phyloP scores from a whole-genome alignment of 92 coral and sea anemone species.

The Epizoanthus stellaris region DNA sequence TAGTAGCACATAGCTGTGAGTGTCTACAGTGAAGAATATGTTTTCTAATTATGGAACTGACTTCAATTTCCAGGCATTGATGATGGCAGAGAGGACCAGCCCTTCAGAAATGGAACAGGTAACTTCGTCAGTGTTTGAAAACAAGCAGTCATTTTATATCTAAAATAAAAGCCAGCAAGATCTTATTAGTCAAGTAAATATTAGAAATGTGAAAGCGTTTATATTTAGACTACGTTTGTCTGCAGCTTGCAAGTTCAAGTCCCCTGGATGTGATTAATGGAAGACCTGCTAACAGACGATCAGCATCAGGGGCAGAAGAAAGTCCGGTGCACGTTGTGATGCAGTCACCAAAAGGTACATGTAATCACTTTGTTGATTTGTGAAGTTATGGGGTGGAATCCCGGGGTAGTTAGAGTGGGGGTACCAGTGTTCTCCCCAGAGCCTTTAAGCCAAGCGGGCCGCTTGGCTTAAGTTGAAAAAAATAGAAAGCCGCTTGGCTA shows the following conservation, averaged over 20 bases:
- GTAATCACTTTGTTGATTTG: background rate
- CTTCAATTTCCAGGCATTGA: slow-evolving; percentile 72
- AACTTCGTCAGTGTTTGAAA: background rate
- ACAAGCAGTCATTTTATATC: background rate
- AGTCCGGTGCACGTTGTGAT: slow-evolving; percentile 87
- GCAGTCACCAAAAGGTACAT: slow-evolving; percentile 81
- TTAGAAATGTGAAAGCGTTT: background rate
- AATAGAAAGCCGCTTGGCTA: too few species aligned
- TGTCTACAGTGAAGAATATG: too few species aligned
- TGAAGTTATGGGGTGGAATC: too few species aligned
- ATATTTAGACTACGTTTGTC: background rate
- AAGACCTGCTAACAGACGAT: slow-evolving; percentile 9
- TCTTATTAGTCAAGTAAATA: background rate
- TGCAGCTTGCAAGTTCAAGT: slow-evolving; percentile 25
- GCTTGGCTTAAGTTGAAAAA: too few species aligned
- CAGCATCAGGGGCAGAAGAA: slow-evolving; percentile 81
- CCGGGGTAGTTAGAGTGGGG: too few species aligned
- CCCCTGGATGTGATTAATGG: slow-evolving; percentile 17
- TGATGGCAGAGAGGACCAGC: slow-evolving; percentile 80
- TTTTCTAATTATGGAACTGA: background rate
- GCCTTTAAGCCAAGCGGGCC: too few species aligned
- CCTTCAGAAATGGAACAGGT: slow-evolving; percentile 81
- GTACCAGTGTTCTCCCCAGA: too few species aligned
- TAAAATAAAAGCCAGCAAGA: background rate
- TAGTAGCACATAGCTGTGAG: too few species aligned